Base-by-base conservation (phyloP, 2,888 invertebrate genomes). In the Meliscaeva auricollis region DNA sequence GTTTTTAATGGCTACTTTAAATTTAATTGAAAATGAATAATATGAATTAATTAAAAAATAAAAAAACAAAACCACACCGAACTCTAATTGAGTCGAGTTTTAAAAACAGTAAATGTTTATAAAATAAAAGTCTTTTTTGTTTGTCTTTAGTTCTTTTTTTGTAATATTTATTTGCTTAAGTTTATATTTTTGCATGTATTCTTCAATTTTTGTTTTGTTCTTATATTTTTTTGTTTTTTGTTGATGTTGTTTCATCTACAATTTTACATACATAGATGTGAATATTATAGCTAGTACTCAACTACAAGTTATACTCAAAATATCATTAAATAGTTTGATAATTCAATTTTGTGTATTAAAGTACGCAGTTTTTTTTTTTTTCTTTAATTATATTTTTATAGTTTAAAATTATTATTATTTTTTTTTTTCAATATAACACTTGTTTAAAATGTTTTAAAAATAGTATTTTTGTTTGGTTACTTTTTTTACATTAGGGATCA, bases 361-460 rank as follows among this genome's bases (percentile, higher is more conserved):
- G 62, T 74, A 74, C 64, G 56, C 64, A 64, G 64, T 66, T 54
- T 35, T 20, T 38, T 66, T 50, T 76, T 41, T 22, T 32, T 9
- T 72, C 52, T 60, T 35, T 13, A 58, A 64, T 44, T 56, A 60
- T 22, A 35, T 20, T 69, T 60, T 54, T 30, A 50, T 20, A 32
- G n/a, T 64, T 68, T 30, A 32, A 62, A n/a, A n/a, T n/a, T n/a
- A 30, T 44, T 62, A 44, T 44, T 35, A 35, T 44, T 66, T 8
- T n/a, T 15, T n/a, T 22, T 30, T 17, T 46, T 46, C 15, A 7
- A 62, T 56, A 70, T 75, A 75, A 64, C 56, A 50, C 60, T 41
- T 74, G 30, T 56, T 60, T 17, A 52, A 72, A 76, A 70, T 73
- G 72, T 82, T 68, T 73, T 26, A 73, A 82, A 82, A 82, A 82